Evolutionary conservation across 2,113 vertebrate genomes (phyloP), one percentile per base, ranked within the genome.

Genomic region (Nothoprocta perdicaria): DNA sequence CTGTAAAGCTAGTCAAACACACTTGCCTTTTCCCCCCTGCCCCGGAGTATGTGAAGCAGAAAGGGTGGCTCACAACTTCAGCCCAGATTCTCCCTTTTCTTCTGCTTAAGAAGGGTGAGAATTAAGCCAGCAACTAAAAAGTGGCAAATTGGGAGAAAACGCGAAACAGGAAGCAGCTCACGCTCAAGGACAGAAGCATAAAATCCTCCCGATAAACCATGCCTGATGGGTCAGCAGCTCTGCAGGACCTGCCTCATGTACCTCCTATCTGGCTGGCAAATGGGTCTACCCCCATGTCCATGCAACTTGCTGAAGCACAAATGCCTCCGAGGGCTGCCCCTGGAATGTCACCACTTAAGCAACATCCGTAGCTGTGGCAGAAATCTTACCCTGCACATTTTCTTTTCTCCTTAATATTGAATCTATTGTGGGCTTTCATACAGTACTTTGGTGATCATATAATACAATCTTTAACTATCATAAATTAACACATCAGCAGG

Each of bases 121-220:
- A 81, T 92, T 92, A 95, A 92, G 80, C 61, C 48, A 79, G 62
- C 77, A 79, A 19, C 80, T 79, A 95, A 91, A 89, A 91, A 91
- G 89, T 91, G 61, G 60, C 84, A 93, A 46, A 84, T 61, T 80
- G 68, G 55, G 75, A 86, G 76, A 82, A 91, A 92, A 72, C 68
- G 43, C 55, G 69, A 80, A 77, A 4, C 79, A 50, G 48, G 82
- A 95, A 93, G 92, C 48, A 85, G 88, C 68, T 89, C 69, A 91
- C 0, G 4, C 89, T 80, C 53, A 40, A 89, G 58, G 86, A 92
- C 40, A 75, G 40, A 88, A 46, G 85, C 88, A 90, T 91, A 93
- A 91, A 88, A 94, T 89, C 74, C 90, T 65, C 60, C 77, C 94
- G 80, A 86, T 94, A 92, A 92, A 40, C 55, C 60, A 55, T 76